Evolutionary conservation across 2,113 vertebrate species (phyloP).

Genomic region (Ochotona curzoniae): DNA sequence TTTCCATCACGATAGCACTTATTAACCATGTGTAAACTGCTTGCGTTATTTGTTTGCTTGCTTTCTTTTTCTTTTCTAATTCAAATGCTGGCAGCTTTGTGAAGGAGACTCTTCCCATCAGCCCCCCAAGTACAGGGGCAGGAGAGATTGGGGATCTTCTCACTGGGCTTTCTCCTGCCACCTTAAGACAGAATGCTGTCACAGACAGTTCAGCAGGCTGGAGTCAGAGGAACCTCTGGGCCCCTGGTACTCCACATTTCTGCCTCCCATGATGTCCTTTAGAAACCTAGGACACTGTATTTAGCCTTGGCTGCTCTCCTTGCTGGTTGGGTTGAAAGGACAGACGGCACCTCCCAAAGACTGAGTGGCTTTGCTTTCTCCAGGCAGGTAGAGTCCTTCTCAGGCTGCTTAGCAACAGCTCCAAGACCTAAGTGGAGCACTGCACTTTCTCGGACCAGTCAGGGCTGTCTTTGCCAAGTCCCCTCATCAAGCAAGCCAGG

Average conservation of each 20-base stretch:
- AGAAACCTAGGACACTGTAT: not conserved
- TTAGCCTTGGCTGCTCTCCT: not conserved
- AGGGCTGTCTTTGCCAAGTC: slow-evolving; percentile 9
- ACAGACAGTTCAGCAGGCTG: not conserved
- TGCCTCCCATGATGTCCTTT: not conserved
- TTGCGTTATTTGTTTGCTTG: not conserved
- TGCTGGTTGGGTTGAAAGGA: slow-evolving; percentile 35
- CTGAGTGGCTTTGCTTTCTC: slow-evolving; percentile 2
- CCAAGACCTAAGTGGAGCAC: not conserved
- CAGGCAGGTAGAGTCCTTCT: slow-evolving; percentile 1
- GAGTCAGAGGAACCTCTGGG: not conserved
- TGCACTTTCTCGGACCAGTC: not conserved
- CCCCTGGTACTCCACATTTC: not conserved
- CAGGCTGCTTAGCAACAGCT: not conserved
- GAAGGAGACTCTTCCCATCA: slow-evolving; percentile 30
- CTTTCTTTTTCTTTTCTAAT: not conserved
- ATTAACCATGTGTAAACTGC: slow-evolving; percentile 46
- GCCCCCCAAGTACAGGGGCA: not conserved
- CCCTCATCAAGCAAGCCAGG: not conserved
- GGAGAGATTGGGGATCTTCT: not conserved
- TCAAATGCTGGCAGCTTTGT: slow-evolving; percentile 33
- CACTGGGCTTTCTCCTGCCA: not conserved
- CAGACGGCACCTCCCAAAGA: not conserved
- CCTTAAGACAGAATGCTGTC: not conserved
- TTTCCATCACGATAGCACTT: slow-evolving; percentile 15